These are phyloP conservation scores for Nemotelus pantherinus DNA, from an alignment of 2,888 invertebrate genomes.

Conservation along the genomic window DNA sequence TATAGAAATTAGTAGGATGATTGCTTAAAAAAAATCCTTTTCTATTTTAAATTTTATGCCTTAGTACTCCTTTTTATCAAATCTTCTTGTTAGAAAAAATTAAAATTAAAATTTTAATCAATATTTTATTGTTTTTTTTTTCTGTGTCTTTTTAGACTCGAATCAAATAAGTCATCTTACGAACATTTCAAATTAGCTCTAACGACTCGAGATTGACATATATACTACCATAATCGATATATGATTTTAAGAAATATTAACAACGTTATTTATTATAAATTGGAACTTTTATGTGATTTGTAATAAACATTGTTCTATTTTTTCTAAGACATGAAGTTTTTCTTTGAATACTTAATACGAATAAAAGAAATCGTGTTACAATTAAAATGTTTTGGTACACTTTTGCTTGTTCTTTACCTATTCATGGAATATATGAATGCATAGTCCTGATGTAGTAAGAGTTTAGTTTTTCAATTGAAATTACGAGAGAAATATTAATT, in stretches of 20 bases:
- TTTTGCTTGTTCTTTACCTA: too few species aligned
- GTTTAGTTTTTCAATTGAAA: too few species aligned
- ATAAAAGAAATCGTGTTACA: too few species aligned
- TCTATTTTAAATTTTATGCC: not conserved
- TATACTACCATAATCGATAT: not conserved
- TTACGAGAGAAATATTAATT: too few species aligned
- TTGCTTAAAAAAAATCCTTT: not conserved
- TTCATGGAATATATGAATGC: too few species aligned
- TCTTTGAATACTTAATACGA: too few species aligned
- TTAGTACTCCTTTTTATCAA: not conserved
- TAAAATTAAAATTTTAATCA: not conserved
- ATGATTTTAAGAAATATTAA: not conserved
- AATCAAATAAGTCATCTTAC: slow-evolving; percentile 49
- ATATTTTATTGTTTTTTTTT: not conserved
- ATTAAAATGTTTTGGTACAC: too few species aligned
- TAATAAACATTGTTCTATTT: slow-evolving; percentile 30
- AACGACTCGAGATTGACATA: slow-evolving; percentile 48
- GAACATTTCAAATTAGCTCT: slow-evolving; percentile 48
- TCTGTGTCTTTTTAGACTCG: slow-evolving; percentile 43
- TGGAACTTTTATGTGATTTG: slow-evolving; percentile 23
- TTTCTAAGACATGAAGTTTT: not conserved
- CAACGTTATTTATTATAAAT: slow-evolving; percentile 27
- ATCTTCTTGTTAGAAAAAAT: not conserved
- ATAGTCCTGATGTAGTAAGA: too few species aligned
- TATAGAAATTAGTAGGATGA: not conserved